Evolutionary conservation across 2,113 vertebrate species (phyloP), one percentile per base, ranked within the genome.

Genomic region (Pluvianellus socialis): DNA sequence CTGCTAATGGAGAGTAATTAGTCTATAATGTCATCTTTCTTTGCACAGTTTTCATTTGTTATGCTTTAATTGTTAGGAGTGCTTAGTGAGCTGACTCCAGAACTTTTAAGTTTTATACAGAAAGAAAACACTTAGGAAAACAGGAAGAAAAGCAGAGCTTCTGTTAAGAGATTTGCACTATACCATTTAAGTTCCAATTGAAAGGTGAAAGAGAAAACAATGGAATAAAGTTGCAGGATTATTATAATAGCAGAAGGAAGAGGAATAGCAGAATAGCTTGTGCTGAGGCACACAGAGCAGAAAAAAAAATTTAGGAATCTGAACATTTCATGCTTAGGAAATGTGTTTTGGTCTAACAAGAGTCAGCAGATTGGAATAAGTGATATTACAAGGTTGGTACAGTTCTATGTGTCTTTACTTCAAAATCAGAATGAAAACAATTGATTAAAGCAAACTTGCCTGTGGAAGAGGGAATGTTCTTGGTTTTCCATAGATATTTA

Each of bases 21-120:
- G 21, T 91, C 45, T 90, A 80, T 74, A 90, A 68, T 1, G 2
- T 6, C 14, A 81, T 70, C 28, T 72, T 74, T 75, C 33, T 93
- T 93, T 86, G 26, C 71, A 83, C 27, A 61, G 63, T 85, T 63
- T 91, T 74, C 12, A 86, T 92, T 93, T 88, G 55, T 91, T 90
- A 62, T 45, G 16, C 40, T 49, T 61, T 95, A 93, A 95, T 92
- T 86, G 26, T 80, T 62, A 88, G 32, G 17, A 88, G 30, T 42
- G 16, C 38, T 75, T 83, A 40, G 15, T 26, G 23, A 94, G 13
- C 21, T 93, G 86, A 82, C 53, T 96, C 53, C 28, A 65, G 40
- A 86, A 94, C 18, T 79, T 63, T 15, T 35, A 62, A 30, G 20
- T 21, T 61, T 61, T 42, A 74, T 14, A 30, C 59, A 80, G 28